Conservation (phyloP, 1,140 invertebrate species). For the Dufourea novaeangliae region DNA sequence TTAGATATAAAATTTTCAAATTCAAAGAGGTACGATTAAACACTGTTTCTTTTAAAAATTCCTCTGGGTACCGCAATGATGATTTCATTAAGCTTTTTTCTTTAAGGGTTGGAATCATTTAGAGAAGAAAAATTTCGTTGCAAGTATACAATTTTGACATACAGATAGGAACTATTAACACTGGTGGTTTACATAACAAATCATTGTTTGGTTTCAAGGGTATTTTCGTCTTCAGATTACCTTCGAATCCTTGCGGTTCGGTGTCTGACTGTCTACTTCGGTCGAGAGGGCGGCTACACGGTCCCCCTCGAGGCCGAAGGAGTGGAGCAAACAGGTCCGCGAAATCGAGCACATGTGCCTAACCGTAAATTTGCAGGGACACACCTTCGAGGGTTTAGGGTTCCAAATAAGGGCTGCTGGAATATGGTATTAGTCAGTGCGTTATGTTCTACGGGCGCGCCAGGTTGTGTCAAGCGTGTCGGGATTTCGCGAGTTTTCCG, state of each 20-base stretch:
- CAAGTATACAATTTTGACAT: no score
- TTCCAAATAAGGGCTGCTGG: conserved; percentile 60
- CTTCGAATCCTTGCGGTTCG: background rate
- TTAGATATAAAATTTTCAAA: no score
- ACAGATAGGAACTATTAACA: no score
- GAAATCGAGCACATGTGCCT: conserved; percentile 36
- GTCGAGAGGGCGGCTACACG: background rate
- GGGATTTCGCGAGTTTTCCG: background rate
- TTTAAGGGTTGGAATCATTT: no score
- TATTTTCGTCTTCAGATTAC: background rate
- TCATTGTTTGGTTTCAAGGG: background rate
- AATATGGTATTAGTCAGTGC: conserved; percentile 56
- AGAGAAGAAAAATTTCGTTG: no score
- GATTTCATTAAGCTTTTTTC: no score
- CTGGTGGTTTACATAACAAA: no score
- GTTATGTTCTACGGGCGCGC: conserved; percentile 43
- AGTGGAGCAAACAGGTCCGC: conserved; percentile 40
- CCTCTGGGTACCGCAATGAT: no score
- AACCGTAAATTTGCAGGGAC: conserved; percentile 49
- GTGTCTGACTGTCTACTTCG: background rate
- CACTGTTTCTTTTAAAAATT: no score
- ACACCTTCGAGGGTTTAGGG: conserved; percentile 63
- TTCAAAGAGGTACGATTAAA: no score
- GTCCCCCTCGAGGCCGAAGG: background rate
- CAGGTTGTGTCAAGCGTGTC: conserved; percentile 17